phyloP scores from a whole-genome alignment of 2,888 invertebrate species.

The Pandemis corylana region DNA sequence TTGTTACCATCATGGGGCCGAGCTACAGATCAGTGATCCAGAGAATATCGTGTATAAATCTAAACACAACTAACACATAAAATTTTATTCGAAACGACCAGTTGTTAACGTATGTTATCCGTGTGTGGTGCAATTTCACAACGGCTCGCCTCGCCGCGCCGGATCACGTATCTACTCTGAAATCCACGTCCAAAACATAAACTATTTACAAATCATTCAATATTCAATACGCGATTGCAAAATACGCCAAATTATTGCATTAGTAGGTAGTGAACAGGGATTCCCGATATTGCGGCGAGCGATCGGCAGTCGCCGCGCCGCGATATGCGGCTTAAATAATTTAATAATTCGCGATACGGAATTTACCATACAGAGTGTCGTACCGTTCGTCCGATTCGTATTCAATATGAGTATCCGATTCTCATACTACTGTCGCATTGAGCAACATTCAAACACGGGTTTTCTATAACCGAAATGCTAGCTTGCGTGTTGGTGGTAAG shows the following conservation, averaged over 20 bases:
- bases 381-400: constrained; percentile 83
- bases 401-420: constrained; percentile 85
- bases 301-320: constrained; percentile 76
- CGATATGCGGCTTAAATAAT: constrained; percentile 85
- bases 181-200: constrained; percentile 82
- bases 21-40: constrained; percentile 56
- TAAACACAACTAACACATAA: constrained; percentile 73
- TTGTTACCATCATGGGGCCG: constrained; percentile 1
- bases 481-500: constrained; percentile 66
- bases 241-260: constrained; percentile 86
- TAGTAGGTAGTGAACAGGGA: constrained; percentile 83
- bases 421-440: constrained; percentile 83
- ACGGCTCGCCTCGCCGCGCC: constrained; percentile 63
- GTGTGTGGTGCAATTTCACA: constrained; percentile 79
- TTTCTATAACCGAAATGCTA: constrained; percentile 67
- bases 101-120: constrained; percentile 78
- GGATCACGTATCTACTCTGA: constrained; percentile 77
- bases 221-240: constrained; percentile 85
- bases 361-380: constrained; percentile 83
- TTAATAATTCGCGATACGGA: constrained; percentile 85
- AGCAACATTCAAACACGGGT: constrained; percentile 70
- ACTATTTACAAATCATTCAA: constrained; percentile 84
- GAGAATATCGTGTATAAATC: constrained; percentile 69
- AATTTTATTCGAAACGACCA: constrained; percentile 74
- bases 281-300: constrained; percentile 84